Percentiles rank a stretch among this genome's conserved stretches.
Evolutionary conservation across 2,888 invertebrate species (phyloP).

Genomic region (Dryobota labecula): DNA sequence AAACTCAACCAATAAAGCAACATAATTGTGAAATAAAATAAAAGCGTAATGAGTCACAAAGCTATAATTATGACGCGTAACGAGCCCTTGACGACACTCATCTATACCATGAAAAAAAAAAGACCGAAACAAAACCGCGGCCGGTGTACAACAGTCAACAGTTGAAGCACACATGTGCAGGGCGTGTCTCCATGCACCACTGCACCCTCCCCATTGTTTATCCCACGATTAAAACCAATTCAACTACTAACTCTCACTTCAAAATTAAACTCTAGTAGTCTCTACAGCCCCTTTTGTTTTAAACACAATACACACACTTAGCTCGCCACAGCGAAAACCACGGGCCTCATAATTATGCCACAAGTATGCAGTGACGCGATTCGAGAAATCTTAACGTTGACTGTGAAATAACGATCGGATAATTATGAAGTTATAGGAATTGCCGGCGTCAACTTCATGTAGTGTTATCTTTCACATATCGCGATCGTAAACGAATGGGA

Average conservation of each 20-base stretch:
- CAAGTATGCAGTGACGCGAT: slow-evolving; percentile 65
- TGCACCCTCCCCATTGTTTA: slow-evolving; percentile 88
- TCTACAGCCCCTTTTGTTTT: slow-evolving; percentile 84
- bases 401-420: slow-evolving; percentile 69
- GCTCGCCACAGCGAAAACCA: slow-evolving; percentile 73
- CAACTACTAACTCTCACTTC: slow-evolving; percentile 89
- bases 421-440: slow-evolving; percentile 58
- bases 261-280: slow-evolving; percentile 88
- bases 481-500: slow-evolving; percentile 40
- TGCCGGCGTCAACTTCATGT: slow-evolving; percentile 48
- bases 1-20: slow-evolving; percentile 24
- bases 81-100: slow-evolving; percentile 67
- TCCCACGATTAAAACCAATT: slow-evolving; percentile 90
- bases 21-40: slow-evolving; percentile 44
- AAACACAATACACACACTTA: slow-evolving; percentile 85
- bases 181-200: slow-evolving; percentile 84
- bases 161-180: slow-evolving; percentile 79
- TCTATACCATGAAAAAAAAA: slow-evolving; percentile 64
- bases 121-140: slow-evolving; percentile 62
- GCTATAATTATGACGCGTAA: slow-evolving; percentile 60
- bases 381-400: slow-evolving; percentile 64
- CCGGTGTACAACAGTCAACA: slow-evolving; percentile 52
- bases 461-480: slow-evolving; percentile 53
- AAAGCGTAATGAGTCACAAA: slow-evolving; percentile 53
- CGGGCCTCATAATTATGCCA: slow-evolving; percentile 67